phyloP scores from a whole-genome alignment of 1,140 invertebrate species.

The Aradophagus sp. region DNA sequence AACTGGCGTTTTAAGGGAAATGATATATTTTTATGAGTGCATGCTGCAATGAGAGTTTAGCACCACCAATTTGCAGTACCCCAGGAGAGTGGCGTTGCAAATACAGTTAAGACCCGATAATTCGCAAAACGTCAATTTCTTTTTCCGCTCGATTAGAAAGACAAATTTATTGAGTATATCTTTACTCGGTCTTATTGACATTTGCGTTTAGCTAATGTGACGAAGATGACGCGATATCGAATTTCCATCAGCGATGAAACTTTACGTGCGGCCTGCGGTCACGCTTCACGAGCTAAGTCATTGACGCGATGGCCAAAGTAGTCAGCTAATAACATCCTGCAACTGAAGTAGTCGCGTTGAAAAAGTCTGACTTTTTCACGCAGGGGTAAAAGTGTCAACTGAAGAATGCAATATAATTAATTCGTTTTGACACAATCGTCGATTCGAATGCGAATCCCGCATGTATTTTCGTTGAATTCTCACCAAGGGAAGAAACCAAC shows the following conservation, averaged over 20 bases:
- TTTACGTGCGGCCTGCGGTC: slow-evolving; percentile 43
- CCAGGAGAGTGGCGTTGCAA: too few species aligned
- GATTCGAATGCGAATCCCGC: slow-evolving; percentile 6
- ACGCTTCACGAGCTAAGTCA: slow-evolving; percentile 54
- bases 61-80: too few species aligned
- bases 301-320: slow-evolving; percentile 52
- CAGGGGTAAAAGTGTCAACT: slow-evolving; percentile 9
- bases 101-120: too few species aligned
- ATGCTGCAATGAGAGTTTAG: too few species aligned
- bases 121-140: too few species aligned
- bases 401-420: slow-evolving; percentile 21
- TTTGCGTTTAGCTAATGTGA: slow-evolving; percentile 28
- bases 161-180: slow-evolving; percentile 11
- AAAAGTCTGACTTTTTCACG: slow-evolving; percentile 1
- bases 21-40: too few species aligned
- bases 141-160: slow-evolving; percentile 7
- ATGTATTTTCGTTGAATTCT: slow-evolving; percentile 4
- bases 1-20: too few species aligned
- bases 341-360: slow-evolving; percentile 51
- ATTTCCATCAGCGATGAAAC: slow-evolving; percentile 44
- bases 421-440: slow-evolving; percentile 10
- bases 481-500: background rate
- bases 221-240: slow-evolving; percentile 37
- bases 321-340: slow-evolving; percentile 62
- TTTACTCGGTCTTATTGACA: slow-evolving; percentile 15